A percentile compares a stretch with the other conserved stretches of the same genome.
phyloP scores from a whole-genome alignment of 2,113 vertebrate species.

The Etheostoma spectabile region DNA sequence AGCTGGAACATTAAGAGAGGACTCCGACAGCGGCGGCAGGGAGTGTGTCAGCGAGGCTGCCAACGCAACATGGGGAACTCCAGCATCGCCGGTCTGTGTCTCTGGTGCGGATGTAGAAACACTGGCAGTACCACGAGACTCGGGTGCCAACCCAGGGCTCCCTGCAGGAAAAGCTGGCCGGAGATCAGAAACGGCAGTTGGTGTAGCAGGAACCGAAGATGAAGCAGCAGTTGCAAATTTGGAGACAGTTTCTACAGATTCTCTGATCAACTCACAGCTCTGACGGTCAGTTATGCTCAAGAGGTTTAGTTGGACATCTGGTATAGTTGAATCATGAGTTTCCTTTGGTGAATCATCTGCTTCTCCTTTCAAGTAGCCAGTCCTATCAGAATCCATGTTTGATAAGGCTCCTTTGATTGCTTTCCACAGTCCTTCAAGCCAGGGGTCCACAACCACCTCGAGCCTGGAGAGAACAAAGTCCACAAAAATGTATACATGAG shows the following conservation, averaged over 20 bases:
- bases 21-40: slow-evolving; percentile 85
- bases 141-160: slow-evolving; percentile 21
- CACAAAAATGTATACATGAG: not conserved
- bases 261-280: slow-evolving; percentile 20
- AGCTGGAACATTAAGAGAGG: slow-evolving; percentile 88
- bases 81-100: slow-evolving; percentile 22
- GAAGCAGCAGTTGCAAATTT: slow-evolving; percentile 50
- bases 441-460: slow-evolving; percentile 95
- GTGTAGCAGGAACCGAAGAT: slow-evolving; percentile 39
- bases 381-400: slow-evolving; percentile 74
- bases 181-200: slow-evolving; percentile 35
- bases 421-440: slow-evolving; percentile 94
- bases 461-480: slow-evolving; percentile 81
- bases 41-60: slow-evolving; percentile 86
- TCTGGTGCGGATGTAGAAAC: slow-evolving; percentile 26
- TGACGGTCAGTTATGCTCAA: slow-evolving; percentile 82
- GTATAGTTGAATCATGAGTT: slow-evolving; percentile 6
- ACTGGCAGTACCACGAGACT: not conserved
- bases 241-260: slow-evolving; percentile 25
- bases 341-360: not conserved
- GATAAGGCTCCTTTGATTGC: slow-evolving; percentile 84
- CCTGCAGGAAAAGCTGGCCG: slow-evolving; percentile 32
- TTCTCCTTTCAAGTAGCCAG: not conserved
- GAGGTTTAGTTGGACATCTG: slow-evolving; percentile 78
- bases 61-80: not conserved